Evolutionary conservation across 2,888 invertebrate species (phyloP).

Genomic region (Lasioglossum lativentre): DNA sequence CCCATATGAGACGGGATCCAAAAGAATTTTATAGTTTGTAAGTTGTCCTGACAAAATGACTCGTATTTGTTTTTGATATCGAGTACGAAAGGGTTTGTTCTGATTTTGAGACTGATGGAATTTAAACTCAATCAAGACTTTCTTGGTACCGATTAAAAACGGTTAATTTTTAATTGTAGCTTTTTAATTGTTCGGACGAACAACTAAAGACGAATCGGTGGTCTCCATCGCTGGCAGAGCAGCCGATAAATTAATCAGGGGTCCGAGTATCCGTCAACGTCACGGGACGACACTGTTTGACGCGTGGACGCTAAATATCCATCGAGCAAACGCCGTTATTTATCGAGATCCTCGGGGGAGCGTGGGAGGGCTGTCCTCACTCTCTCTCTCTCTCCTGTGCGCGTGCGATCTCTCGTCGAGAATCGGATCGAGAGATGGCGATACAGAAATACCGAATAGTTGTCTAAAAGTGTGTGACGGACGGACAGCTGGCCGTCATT

Average conservation of each 20-base stretch:
- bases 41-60: too few relatives aligned
- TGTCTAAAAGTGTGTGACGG: conserved; percentile 82
- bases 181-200: background rate
- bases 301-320: conserved; percentile 28
- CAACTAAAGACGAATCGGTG: background rate
- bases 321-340: conserved; percentile 29
- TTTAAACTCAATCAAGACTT: too few relatives aligned
- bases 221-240: background rate
- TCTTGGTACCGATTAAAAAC: too few relatives aligned
- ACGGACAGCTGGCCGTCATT: conserved; percentile 85
- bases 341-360: conserved; percentile 25
- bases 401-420: conserved; percentile 38
- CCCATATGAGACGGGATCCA: too few relatives aligned
- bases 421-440: conserved; percentile 74
- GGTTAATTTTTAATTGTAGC: too few relatives aligned
- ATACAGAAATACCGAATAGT: conserved; percentile 80
- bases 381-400: background rate
- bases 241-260: background rate
- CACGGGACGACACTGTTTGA: conserved; percentile 13
- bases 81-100: too few relatives aligned
- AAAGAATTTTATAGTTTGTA: too few relatives aligned
- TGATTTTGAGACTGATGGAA: too few relatives aligned
- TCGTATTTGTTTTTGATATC: too few relatives aligned
- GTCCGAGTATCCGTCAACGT: conserved; percentile 16
- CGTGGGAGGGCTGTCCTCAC: conserved; percentile 20